phyloP scores from a whole-genome alignment of 2,113 vertebrate species.

The Cynopterus brachyotis region DNA sequence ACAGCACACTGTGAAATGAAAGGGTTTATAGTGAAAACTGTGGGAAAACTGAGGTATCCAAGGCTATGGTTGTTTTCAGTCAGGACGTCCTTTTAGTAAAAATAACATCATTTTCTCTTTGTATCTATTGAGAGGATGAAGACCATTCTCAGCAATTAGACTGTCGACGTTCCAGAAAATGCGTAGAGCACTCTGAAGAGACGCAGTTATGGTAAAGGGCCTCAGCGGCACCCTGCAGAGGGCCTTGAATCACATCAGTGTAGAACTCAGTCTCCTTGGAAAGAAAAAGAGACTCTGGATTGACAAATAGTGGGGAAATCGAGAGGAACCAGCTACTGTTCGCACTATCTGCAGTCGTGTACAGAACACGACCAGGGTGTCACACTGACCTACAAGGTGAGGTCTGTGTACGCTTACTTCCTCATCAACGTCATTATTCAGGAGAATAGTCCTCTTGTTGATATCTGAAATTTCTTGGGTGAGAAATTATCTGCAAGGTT shows the following conservation, averaged over 20 bases:
- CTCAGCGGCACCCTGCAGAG: slow-evolving; percentile 90
- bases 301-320: slow-evolving; percentile 97
- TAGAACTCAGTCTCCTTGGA: slow-evolving; percentile 88
- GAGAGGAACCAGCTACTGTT: slow-evolving; percentile 84
- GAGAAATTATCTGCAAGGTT: too few relatives aligned
- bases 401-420: slow-evolving; percentile 95
- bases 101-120: background rate
- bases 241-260: slow-evolving; percentile 95
- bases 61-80: background rate
- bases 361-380: slow-evolving; percentile 96
- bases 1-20: background rate
- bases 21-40: background rate
- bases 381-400: slow-evolving; percentile 96
- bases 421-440: slow-evolving; percentile 95
- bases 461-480: slow-evolving; percentile 94
- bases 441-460: slow-evolving; percentile 89
- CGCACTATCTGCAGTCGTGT: slow-evolving; percentile 89
- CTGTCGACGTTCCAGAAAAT: slow-evolving; percentile 92
- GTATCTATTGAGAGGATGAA: slow-evolving; percentile 84
- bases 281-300: slow-evolving; percentile 88
- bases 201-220: slow-evolving; percentile 92
- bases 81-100: background rate
- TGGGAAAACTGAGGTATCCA: background rate
- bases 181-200: slow-evolving; percentile 89
- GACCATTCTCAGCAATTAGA: slow-evolving; percentile 97